Evolutionary conservation across 37 sponge, comb jelly and placozoan genomes (phyloP).

Genomic region (Agelas oroides): DNA sequence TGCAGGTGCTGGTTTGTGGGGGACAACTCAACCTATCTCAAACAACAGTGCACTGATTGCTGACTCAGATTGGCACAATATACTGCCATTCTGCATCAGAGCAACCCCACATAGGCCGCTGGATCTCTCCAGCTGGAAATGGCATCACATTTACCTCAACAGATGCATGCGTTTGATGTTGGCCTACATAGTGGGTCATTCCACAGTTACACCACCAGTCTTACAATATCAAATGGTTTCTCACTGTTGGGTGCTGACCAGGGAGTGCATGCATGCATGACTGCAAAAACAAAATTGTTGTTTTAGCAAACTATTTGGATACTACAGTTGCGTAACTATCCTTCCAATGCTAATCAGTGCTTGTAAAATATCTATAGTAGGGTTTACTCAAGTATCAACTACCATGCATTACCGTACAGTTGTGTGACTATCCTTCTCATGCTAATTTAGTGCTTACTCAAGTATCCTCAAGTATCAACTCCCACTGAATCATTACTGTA

Average conservation of each 20-base stretch:
- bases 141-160: neutral
- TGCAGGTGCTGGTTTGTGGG: constrained; percentile 2
- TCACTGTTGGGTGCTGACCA: neutral
- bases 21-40: neutral
- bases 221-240: neutral
- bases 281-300: no score
- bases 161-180: neutral
- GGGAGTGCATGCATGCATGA: neutral
- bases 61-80: neutral
- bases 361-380: no score
- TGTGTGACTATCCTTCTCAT: no score
- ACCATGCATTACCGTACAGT: no score
- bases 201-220: neutral
- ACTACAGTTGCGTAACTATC: no score
- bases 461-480: no score
- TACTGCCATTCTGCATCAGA: neutral
- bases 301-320: no score
- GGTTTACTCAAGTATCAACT: no score
- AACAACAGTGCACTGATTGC: neutral
- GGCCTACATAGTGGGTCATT: neutral
- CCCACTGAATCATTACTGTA: no score
- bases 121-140: neutral
- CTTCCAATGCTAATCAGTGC: no score
- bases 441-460: no score
- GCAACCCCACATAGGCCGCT: neutral